A percentile compares a stretch with the other conserved stretches of the same genome.
These are phyloP conservation scores for Oscheius sp. DNA, from an alignment of 2,888 invertebrate species.

Conservation along the genomic window DNA sequence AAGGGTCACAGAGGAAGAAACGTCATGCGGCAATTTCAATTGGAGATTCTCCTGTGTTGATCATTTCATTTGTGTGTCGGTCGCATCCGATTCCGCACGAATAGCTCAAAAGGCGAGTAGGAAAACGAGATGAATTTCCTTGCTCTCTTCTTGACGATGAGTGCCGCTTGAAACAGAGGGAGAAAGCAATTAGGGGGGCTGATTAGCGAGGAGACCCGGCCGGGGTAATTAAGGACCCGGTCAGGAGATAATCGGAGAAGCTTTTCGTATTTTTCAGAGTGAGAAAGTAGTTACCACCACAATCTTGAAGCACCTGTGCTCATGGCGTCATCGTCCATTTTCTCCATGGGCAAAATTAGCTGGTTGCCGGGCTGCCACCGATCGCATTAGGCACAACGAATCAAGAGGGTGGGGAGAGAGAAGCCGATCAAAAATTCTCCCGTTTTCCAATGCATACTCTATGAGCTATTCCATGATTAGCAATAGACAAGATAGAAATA, in stretches of 20 bases:
- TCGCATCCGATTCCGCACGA: constrained; percentile 30
- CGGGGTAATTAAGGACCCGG: constrained; percentile 33
- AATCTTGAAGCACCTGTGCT: background rate
- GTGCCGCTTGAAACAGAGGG: constrained; percentile 32
- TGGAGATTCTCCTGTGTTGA: constrained; percentile 17
- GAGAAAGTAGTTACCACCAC: background rate
- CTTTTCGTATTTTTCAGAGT: background rate
- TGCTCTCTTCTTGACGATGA: constrained; percentile 13
- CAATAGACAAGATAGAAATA: no score
- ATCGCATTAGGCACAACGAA: background rate
- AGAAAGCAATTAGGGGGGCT: constrained; percentile 36
- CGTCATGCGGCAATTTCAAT: constrained; percentile 35
- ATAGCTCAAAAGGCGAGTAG: background rate
- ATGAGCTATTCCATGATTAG: background rate
- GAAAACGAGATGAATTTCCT: background rate
- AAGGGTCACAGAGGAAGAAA: background rate
- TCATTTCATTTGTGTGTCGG: constrained; percentile 30
- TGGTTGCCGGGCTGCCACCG: background rate
- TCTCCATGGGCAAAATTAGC: background rate
- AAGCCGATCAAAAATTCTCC: background rate
- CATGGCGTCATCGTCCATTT: background rate
- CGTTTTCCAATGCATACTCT: background rate
- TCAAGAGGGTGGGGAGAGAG: background rate
- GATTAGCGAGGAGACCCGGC: constrained; percentile 22
- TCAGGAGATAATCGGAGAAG: constrained; percentile 30